phyloP scores from a whole-genome alignment of 2,113 vertebrate genomes.

The Hypanus sabinus region DNA sequence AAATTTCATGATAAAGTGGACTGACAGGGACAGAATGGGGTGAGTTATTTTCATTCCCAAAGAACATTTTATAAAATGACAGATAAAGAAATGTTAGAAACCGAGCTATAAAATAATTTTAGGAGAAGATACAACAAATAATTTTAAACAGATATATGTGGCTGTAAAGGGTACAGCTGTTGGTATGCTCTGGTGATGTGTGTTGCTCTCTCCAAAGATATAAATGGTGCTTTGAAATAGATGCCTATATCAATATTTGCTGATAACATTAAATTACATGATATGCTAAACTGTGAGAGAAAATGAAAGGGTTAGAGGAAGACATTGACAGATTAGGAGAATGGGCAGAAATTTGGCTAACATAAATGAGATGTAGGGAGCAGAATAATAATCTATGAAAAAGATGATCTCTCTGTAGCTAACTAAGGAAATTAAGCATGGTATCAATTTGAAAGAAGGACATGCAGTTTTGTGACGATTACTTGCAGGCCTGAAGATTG shows the following conservation, averaged over 20 bases:
- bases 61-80: background rate
- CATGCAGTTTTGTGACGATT: too few relatives aligned
- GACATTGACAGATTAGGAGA: background rate
- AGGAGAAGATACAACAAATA: background rate
- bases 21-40: background rate
- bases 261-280: background rate
- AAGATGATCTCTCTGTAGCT: too few relatives aligned
- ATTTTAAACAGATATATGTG: background rate
- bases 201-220: background rate
- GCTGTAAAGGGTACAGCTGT: background rate
- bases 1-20: background rate
- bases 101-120: background rate
- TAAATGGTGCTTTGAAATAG: background rate
- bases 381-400: background rate
- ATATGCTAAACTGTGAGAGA: background rate
- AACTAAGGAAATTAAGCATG: too few relatives aligned
- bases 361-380: background rate
- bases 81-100: background rate
- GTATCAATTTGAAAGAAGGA: too few relatives aligned
- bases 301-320: background rate
- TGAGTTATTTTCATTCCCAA: background rate
- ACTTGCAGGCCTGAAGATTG: too few relatives aligned
- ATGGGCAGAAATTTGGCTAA: background rate
- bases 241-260: slow-evolving; percentile 7
- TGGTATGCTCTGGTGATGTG: background rate